Evolutionary conservation across 1,140 invertebrate species (phyloP), one percentile per base, ranked within the genome.

Genomic region (Euschistus heros): DNA sequence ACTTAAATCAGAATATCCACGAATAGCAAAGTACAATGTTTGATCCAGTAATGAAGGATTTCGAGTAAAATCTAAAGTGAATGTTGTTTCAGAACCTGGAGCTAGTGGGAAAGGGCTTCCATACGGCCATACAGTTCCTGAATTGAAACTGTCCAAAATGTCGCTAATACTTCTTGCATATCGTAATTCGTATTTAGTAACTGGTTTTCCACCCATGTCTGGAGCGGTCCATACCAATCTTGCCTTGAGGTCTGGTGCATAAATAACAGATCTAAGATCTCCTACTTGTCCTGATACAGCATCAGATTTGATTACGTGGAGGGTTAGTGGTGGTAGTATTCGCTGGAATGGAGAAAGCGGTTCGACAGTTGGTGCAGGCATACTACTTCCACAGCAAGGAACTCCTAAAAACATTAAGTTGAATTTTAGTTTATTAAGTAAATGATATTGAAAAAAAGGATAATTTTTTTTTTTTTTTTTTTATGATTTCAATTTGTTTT

Each of bases 151-250:
- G 63, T 80, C 76, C n/a, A 78, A 68, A 42, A 81, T 75, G 66
- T 79, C 75, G 20, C 72, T 64, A 4, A 80, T 69, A 2, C 67
- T 72, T 2, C 69, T 69, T 4, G 77, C 73, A 67, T 76, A 79
- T 60, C 74, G 73, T 0, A 82, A 71, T 68, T 81, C 78, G 68
- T 81, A 82, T 10, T 72, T 69, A 5, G 75, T 73, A 0, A 80
- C 79, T 68, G 72, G 71, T 57, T 75, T 69, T 6, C 76, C 77
- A 2, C 77, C 78, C 74, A 78, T 79, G 69, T 77, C 81, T 5
- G 81, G 80, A 15, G 80, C 77, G 5, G 80, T 81, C 81, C 81
- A 83, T 1, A 71, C 72, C 0, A 83, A 70, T 54, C 74, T 68
- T 2, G 76, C 77, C 65, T 75, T 77, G 54, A 75, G 67, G 47